Percentiles rank a stretch among this genome's conserved stretches.
Conservation (phyloP, 2,113 vertebrate species). For the Lonchura striata region DNA sequence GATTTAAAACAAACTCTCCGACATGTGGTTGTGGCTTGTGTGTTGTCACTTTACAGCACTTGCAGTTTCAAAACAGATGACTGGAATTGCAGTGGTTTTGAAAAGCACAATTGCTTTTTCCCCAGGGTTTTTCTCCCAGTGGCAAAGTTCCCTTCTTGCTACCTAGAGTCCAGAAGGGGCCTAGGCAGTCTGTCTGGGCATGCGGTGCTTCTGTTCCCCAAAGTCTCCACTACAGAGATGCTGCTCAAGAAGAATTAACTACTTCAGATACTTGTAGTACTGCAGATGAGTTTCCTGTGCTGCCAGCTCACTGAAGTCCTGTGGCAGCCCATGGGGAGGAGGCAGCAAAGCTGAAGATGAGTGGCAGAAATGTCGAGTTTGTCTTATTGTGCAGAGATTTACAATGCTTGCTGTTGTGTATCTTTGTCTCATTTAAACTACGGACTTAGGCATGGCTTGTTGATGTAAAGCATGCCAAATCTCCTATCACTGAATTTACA, state of each 20-base stretch:
- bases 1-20: conserved; percentile 55
- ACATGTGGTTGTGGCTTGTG: conserved; percentile 30
- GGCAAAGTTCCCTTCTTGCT: background rate
- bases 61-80: conserved; percentile 44
- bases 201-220: accelerated
- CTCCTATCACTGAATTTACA: background rate
- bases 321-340: accelerated
- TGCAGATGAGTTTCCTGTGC: background rate
- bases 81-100: background rate
- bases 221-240: accelerated
- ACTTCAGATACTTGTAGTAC: background rate
- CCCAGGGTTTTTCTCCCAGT: background rate
- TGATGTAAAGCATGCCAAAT: conserved; percentile 3
- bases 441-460: background rate
- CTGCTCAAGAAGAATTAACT: background rate
- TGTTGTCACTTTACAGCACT: conserved; percentile 49
- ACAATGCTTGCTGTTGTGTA: background rate
- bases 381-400: background rate
- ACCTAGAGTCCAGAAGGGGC: background rate
- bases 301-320: background rate
- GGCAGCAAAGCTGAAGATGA: background rate
- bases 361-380: background rate
- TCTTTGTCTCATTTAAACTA: conserved; percentile 8
- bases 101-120: background rate
- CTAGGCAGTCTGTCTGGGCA: too few species aligned